Evolutionary conservation across 2,113 vertebrate species (phyloP), one percentile per base, ranked within the genome.

Genomic region (Eupsittula cactorum): DNA sequence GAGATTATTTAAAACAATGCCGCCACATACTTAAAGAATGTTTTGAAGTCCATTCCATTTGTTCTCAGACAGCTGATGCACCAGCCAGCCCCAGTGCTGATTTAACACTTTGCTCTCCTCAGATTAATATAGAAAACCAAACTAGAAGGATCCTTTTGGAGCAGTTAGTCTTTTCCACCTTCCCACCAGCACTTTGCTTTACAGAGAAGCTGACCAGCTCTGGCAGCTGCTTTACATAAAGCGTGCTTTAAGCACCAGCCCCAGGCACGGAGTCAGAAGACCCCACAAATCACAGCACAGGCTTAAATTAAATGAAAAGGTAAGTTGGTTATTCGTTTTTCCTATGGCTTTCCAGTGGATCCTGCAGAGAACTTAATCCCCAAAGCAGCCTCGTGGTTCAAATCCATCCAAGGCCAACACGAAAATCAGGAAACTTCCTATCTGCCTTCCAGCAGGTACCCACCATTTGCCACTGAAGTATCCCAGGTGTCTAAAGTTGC

Each of bases 31-130:
- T 92, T 83, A 10, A 71, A 77, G 55, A 77, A 70, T 77, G 47
- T 75, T 78, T 93, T 52, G 44, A 70, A 89, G 77, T 41, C 82
- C 64, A 52, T 81, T 90, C 50, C 63, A 71, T 91, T 95, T 96
- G 86, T 89, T 86, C 88, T 65, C 74, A 92, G 88, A 42, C 92
- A 97, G 89, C 93, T 95, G 89, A 57, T 92, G 67, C 57, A 68
- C 65, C 13, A 50, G 41, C 33, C 52, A 81, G 57, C 24, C 74
- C 74, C 50, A 94, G 28, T 11, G 39, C 12, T 16, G 19, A 10
- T 62, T 86, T 83, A 90, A 86, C 55, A n/a, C 5, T 24, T 76
- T 42, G 65, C n/a, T 79, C 39, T 69, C 83, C 53, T 73, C 70
- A 28, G 18, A 71, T 57, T 42, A 90, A 57, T 10, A 49, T 3